Evolutionary conservation across 1,140 invertebrate genomes (phyloP), one percentile per base, ranked within the genome.

Genomic region (Neodiprion lecontei): DNA sequence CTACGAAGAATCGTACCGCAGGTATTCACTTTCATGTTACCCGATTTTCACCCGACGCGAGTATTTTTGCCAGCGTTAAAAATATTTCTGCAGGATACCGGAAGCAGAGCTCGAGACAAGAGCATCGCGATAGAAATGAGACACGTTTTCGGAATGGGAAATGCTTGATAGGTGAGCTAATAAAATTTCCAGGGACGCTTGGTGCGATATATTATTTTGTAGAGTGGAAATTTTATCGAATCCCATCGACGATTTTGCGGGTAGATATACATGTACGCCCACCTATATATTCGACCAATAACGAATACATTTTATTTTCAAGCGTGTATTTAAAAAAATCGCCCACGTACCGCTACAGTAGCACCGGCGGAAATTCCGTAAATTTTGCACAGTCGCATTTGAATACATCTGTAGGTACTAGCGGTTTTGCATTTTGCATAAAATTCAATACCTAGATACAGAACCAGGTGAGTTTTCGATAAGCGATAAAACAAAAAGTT

Each of bases 371-470:
- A 61, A 61, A 61, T 61, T 61, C 53, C 53, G 53, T 61, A 61
- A 61, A 61, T 61, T 61, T 61, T 17, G 53, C n/a, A 40, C 28
- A 61, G 53, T 61, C 11, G 53, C 53, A 61, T 61, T 61, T 61
- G 53, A 61, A 61, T 61, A 61, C 53, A 61, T 61, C 53, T 61
- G 53, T 21, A 21, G 17, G 17, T 61, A 61, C 53, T 12, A 61
- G 53, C 53, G 53, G 53, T 61, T 61, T 9, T 61, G 53, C 53
- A 61, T 61, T 61, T 61, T 61, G 53, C 53, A 61, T 61, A 61
- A 61, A 61, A 61, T 61, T 61, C n/a, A 61, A 17, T 61, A 61
- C 11, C 11, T 61, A 40, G 28, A 40, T 40, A 40, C n/a, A 17
- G 11, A 61, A 9, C 53, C 4, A 61, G 4, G 4, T 9, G 53